phyloP scores from a whole-genome alignment of 2,797 vertebrate species.

The Serranus cabrilla region DNA sequence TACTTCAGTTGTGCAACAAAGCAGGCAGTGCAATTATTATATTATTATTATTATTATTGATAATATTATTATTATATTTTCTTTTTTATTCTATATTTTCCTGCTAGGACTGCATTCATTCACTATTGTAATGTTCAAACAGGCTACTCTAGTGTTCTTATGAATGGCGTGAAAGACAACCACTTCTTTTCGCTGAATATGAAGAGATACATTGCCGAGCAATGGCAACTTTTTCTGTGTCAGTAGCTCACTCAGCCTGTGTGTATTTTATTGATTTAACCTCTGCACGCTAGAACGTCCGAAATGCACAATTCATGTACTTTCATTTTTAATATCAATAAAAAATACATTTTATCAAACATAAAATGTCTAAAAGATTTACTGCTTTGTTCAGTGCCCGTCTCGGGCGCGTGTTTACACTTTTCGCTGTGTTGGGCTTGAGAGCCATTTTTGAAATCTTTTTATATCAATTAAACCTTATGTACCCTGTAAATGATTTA shows the following conservation, averaged over 20 bases:
- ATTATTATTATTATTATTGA: slow-evolving; percentile 74
- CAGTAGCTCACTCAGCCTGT: slow-evolving; percentile 87
- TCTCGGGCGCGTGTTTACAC: slow-evolving; percentile 30
- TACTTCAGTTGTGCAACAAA: slow-evolving; percentile 87
- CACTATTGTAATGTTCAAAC: slow-evolving; percentile 84
- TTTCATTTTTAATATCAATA: slow-evolving; percentile 93
- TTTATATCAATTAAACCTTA: slow-evolving; percentile 67
- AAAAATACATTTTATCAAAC: slow-evolving; percentile 90
- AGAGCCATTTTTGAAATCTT: slow-evolving; percentile 60
- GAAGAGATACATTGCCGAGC: slow-evolving; percentile 83
- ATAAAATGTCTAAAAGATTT: slow-evolving; percentile 59
- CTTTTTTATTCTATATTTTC: slow-evolving; percentile 80
- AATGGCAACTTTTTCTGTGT: slow-evolving; percentile 81
- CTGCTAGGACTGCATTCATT: slow-evolving; percentile 87
- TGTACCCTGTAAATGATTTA: slow-evolving; percentile 79
- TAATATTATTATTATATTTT: slow-evolving; percentile 77
- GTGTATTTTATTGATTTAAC: slow-evolving; percentile 90
- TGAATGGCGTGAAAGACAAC: slow-evolving; percentile 83
- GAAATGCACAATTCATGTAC: slow-evolving; percentile 92
- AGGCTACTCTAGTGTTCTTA: slow-evolving; percentile 83
- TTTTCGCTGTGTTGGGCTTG: slow-evolving; percentile 24
- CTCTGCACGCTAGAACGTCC: slow-evolving; percentile 90
- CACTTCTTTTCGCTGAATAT: slow-evolving; percentile 83
- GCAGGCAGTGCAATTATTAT: slow-evolving; percentile 88
- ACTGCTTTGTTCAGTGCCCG: slow-evolving; percentile 44